These are phyloP conservation scores for Gobionotothen gibberifrons DNA, from an alignment of 2,797 vertebrate genomes.

Conservation along the genomic window DNA sequence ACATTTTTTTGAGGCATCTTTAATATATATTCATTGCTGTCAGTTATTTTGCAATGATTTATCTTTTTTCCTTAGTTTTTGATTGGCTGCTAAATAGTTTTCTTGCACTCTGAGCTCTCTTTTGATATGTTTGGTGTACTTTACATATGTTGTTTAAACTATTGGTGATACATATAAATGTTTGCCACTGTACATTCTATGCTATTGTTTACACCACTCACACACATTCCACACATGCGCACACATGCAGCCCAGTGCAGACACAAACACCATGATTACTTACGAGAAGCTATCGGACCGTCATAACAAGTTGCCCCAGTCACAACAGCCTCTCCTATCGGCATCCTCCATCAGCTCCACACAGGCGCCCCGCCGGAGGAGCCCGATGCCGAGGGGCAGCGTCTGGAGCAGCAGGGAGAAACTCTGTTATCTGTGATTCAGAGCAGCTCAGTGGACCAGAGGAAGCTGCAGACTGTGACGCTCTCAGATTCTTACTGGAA, in stretches of 20 bases:
- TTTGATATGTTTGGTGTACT: no score
- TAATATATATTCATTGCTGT: background rate
- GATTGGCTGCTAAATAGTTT: background rate
- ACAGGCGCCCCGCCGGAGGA: constrained; percentile 32
- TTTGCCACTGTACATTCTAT: background rate
- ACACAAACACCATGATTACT: constrained; percentile 31
- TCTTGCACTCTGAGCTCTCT: no score
- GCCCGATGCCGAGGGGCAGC: constrained; percentile 34
- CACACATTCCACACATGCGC: constrained; percentile 21
- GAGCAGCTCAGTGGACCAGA: constrained; percentile 40
- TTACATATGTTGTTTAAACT: no score
- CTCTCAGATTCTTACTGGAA: constrained; percentile 66
- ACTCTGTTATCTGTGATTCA: constrained; percentile 52
- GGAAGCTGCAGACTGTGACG: constrained; percentile 62
- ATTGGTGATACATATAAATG: background rate
- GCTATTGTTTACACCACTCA: constrained; percentile 5
- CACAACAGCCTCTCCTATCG: constrained; percentile 75
- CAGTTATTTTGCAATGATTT: background rate
- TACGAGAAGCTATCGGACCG: constrained; percentile 38
- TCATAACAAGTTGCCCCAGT: constrained; percentile 41
- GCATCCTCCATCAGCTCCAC: constrained; percentile 63
- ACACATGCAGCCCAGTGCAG: constrained; percentile 15
- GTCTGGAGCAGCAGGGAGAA: constrained; percentile 40
- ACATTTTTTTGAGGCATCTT: background rate
- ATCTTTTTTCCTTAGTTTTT: background rate